These are phyloP conservation scores for Monopis laevigella DNA, from an alignment of 2,888 invertebrate genomes.

Conservation along the genomic window DNA sequence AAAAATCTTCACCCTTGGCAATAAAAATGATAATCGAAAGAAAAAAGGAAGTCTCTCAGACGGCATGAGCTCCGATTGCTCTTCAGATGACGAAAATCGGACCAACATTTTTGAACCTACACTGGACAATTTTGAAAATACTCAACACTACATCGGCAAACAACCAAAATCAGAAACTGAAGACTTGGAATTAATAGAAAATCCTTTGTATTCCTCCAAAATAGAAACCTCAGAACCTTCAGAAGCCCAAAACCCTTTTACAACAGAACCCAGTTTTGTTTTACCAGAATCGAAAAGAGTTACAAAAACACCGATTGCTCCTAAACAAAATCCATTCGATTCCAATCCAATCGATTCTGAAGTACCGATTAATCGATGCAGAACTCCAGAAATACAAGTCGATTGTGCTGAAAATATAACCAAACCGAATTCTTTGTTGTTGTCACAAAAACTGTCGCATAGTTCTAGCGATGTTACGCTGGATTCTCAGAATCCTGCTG, in stretches of 20 bases:
- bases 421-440: slow-evolving; percentile 63
- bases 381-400: slow-evolving; percentile 73
- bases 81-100: slow-evolving; percentile 61
- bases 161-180: slow-evolving; percentile 31
- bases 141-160: slow-evolving; percentile 55
- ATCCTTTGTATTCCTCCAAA: slow-evolving; percentile 57
- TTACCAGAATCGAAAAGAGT: slow-evolving; percentile 24
- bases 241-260: no score
- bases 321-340: slow-evolving; percentile 50
- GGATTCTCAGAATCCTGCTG: slow-evolving; percentile 24
- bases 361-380: slow-evolving; percentile 26
- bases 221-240: slow-evolving; percentile 47
- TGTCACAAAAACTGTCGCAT: slow-evolving; percentile 73
- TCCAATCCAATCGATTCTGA: slow-evolving; percentile 22
- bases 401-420: slow-evolving; percentile 32
- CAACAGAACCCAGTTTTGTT: background rate
- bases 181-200: slow-evolving; percentile 53
- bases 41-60: slow-evolving; percentile 75
- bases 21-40: slow-evolving; percentile 42
- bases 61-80: slow-evolving; percentile 65
- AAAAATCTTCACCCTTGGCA: slow-evolving; percentile 63
- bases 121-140: slow-evolving; percentile 57
- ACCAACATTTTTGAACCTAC: slow-evolving; percentile 60
- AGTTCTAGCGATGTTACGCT: slow-evolving; percentile 74
- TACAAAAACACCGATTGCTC: slow-evolving; percentile 40